phyloP scores from a whole-genome alignment of 1,140 invertebrate species.

The Conus ventricosus region DNA sequence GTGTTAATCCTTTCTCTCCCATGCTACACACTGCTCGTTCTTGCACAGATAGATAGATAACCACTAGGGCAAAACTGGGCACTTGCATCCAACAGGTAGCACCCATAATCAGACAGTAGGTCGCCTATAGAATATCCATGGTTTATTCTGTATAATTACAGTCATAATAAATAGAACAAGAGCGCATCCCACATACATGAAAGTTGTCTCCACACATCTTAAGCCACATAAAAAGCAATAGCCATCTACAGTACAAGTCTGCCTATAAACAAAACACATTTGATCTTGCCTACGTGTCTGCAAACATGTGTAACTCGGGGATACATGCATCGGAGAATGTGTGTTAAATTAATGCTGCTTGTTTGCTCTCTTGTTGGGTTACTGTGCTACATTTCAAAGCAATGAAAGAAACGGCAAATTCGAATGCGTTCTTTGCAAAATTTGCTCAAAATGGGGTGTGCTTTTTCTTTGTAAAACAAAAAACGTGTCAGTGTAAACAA shows the following conservation, averaged over 20 bases:
- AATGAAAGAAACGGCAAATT: too few species aligned
- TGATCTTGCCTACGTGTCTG: neutral
- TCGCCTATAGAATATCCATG: neutral
- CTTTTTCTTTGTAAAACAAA: too few species aligned
- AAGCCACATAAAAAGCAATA: neutral
- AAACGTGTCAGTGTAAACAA: too few species aligned
- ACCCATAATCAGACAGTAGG: too few species aligned
- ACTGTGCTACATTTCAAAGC: neutral
- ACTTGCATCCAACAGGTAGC: neutral
- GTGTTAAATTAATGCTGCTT: neutral
- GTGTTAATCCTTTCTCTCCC: too few species aligned
- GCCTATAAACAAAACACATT: neutral
- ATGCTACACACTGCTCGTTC: too few species aligned
- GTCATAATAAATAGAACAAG: neutral
- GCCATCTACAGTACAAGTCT: neutral
- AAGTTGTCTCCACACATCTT: neutral
- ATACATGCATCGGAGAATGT: neutral
- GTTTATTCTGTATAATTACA: neutral
- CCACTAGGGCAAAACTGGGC: neutral
- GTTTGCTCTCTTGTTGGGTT: neutral
- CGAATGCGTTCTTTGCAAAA: too few species aligned
- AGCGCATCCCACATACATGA: neutral
- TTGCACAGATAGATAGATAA: too few species aligned
- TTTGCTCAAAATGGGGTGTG: too few species aligned
- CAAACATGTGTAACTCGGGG: too few species aligned